Evolutionary conservation across 2,888 invertebrate species (phyloP).

Genomic region (Meiosimyza platycephala): DNA sequence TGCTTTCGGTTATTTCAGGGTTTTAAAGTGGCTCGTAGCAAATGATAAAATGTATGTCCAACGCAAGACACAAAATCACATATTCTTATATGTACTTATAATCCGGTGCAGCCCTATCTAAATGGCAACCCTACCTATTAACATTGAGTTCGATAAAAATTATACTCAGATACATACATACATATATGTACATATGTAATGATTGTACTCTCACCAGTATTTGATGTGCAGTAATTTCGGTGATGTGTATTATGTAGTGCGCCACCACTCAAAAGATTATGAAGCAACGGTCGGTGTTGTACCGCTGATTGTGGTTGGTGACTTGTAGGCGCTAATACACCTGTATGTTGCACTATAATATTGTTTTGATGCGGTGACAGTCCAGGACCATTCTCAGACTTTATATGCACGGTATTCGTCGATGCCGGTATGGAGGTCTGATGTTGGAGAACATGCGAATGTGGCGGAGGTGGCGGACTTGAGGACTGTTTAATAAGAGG

Average conservation of each 20-base stretch:
- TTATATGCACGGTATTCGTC: constrained; percentile 61
- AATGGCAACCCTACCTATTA: too few species aligned
- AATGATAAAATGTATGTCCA: too few species aligned
- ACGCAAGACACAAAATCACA: too few species aligned
- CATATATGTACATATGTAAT: constrained; percentile 13
- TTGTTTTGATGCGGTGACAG: constrained; percentile 41
- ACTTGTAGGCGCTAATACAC: constrained; percentile 47
- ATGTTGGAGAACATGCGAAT: constrained; percentile 55
- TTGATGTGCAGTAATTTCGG: constrained; percentile 67
- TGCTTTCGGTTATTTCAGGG: too few species aligned
- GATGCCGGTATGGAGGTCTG: constrained; percentile 51
- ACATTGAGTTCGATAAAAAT: too few species aligned
- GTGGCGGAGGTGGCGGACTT: constrained; percentile 60
- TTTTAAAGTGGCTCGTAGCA: too few species aligned
- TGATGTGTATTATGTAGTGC: constrained; percentile 67
- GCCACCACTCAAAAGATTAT: constrained; percentile 67
- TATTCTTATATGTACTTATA: too few species aligned
- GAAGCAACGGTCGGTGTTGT: constrained; percentile 66
- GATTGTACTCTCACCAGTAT: constrained; percentile 63
- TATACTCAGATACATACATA: too few species aligned
- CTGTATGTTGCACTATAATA: constrained; percentile 47
- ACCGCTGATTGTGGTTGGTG: constrained; percentile 61
- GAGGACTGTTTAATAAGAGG: constrained; percentile 68
- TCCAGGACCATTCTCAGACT: constrained; percentile 55
- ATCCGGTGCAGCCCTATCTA: too few species aligned